Percentiles rank a stretch among this genome's conserved stretches.
phyloP scores from a whole-genome alignment of 2,113 vertebrate genomes.

The Xyliphius kryptos region DNA sequence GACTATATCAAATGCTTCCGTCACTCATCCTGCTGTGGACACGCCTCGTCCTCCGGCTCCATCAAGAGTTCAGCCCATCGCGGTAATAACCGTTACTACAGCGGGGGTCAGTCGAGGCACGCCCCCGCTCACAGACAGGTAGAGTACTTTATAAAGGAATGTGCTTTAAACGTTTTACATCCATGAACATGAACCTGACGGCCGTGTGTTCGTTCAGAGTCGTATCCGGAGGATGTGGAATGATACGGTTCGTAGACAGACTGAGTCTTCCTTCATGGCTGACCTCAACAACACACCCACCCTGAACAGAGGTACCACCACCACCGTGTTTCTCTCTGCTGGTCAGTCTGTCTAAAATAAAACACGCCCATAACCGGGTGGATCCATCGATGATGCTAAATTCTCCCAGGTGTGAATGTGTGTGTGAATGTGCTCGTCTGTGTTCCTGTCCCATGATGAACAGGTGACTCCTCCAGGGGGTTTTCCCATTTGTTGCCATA shows the following conservation, averaged over 20 bases:
- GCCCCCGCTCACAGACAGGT: conserved; percentile 66
- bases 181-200: too few species aligned
- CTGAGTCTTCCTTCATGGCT: conserved; percentile 88
- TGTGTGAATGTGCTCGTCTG: too few species aligned
- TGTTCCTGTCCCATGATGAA: too few species aligned
- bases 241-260: conserved; percentile 86
- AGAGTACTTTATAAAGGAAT: neutral
- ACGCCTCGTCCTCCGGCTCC: conserved; percentile 70
- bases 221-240: conserved; percentile 95
- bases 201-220: conserved; percentile 62
- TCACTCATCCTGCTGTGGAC: conserved; percentile 81
- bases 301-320: conserved; percentile 76
- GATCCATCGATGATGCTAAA: too few species aligned
- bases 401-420: too few species aligned
- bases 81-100: conserved; percentile 84
- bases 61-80: conserved; percentile 82
- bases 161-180: too few species aligned
- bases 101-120: conserved; percentile 73
- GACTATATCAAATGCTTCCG: conserved; percentile 86
- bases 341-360: neutral
- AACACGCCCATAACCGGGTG: too few species aligned
- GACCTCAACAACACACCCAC: conserved; percentile 87
- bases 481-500: too few species aligned
- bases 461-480: too few species aligned
- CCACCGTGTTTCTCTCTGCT: neutral